These are phyloP conservation scores for Quadroppia sp. DNA, from an alignment of 2,888 invertebrate genomes.

Conservation along the genomic window DNA sequence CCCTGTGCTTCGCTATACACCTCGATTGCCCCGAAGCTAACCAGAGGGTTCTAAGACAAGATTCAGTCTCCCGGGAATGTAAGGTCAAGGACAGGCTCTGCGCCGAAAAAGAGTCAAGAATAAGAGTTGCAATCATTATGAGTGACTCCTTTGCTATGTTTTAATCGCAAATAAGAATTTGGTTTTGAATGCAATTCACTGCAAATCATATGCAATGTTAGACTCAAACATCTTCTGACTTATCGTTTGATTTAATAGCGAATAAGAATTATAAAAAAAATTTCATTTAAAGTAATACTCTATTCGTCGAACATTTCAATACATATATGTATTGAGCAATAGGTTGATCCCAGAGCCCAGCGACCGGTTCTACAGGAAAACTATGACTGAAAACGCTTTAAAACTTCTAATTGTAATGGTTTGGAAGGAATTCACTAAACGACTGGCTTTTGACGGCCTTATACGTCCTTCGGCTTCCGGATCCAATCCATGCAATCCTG, in stretches of 20 bases:
- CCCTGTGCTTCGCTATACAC: background rate
- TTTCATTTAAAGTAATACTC: too few species aligned
- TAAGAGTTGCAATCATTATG: background rate
- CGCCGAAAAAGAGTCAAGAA: conserved; percentile 7
- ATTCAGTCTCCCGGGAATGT: conserved; percentile 3
- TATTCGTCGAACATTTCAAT: background rate
- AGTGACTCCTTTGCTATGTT: background rate
- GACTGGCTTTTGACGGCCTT: background rate
- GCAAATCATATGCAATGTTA: background rate
- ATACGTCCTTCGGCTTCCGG: conserved; percentile 33
- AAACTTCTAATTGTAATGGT: background rate
- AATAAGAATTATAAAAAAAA: background rate
- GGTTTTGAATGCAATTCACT: background rate
- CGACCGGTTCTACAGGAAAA: conserved; percentile 22
- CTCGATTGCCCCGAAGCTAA: conserved; percentile 20
- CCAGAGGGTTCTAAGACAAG: background rate
- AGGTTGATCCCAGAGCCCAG: background rate
- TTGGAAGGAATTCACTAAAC: conserved; percentile 13
- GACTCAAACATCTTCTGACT: background rate
- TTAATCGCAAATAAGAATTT: background rate
- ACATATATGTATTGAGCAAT: conserved; percentile 19
- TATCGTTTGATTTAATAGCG: conserved; percentile 11
- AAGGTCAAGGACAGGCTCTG: conserved; percentile 24
- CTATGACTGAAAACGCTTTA: conserved; percentile 12
- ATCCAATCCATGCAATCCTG: conserved; percentile 16